Conservation (phyloP, 2,888 invertebrate genomes). For the Napeogenes inachia region DNA sequence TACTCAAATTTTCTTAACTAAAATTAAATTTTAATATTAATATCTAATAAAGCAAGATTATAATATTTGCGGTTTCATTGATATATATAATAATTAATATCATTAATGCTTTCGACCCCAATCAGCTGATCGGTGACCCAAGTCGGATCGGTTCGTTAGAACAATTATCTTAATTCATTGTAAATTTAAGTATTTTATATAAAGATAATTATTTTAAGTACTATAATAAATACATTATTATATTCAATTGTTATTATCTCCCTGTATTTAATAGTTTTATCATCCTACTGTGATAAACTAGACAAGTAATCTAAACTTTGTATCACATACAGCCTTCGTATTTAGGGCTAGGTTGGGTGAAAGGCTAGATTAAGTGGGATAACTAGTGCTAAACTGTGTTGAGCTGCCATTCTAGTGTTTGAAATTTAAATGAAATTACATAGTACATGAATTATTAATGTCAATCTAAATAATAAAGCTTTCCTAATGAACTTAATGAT, state of each 20-base stretch:
- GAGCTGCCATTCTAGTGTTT: not conserved
- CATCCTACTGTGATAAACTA: not conserved
- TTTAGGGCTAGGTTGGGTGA: constrained; percentile 31
- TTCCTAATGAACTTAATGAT: no score
- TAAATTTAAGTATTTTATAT: constrained; percentile 18
- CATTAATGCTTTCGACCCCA: constrained; percentile 25
- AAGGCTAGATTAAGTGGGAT: constrained; percentile 11
- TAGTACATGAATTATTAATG: not conserved
- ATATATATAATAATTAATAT: constrained; percentile 25
- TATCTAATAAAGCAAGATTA: not conserved
- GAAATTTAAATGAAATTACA: not conserved
- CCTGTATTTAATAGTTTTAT: not conserved
- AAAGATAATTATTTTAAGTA: not conserved
- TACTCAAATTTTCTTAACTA: not conserved
- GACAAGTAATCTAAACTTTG: constrained; percentile 9
- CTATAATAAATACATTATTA: no score
- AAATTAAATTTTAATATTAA: not conserved
- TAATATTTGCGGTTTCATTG: constrained; percentile 10
- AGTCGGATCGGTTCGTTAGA: constrained; percentile 55
- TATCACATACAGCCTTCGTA: constrained; percentile 17
- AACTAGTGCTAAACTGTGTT: not conserved
- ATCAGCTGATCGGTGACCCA: constrained; percentile 43
- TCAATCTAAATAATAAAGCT: no score
- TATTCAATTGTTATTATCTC: not conserved
- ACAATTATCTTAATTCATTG: constrained; percentile 40